Evolutionary conservation across 2,797 vertebrate genomes (phyloP), one percentile per base, ranked within the genome.

Genomic region (Siniperca scherzeri): DNA sequence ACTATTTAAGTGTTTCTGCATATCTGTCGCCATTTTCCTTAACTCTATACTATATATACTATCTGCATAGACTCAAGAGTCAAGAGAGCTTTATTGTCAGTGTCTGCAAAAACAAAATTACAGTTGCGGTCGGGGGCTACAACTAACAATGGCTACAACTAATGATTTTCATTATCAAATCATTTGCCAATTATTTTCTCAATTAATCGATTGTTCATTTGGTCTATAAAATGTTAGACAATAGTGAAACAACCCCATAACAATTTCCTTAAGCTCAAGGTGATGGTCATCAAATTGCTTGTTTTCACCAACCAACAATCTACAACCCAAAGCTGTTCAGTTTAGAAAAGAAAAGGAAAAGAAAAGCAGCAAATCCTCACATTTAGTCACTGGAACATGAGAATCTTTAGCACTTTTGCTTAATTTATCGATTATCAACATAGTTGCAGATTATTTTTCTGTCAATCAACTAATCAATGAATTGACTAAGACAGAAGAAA

Each of bases 11-110:
- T 53, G 30, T 48, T n/a, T 56, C 25, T 78, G 76, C 64, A 65
- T 60, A 67, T 66, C 30, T 78, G 74, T 88, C 4, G 7, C 10
- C 17, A 27, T 74, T 83, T 89, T 59, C 17, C 27, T 60, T 59
- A 40, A 68, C 44, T 68, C n/a, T 64, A 13, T 42, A 42, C 22
- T 3, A 56, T 22, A 44, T 59, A 27, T 3, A 36, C 46, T 59
- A 59, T 46, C 53, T 44, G 19, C 12, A 30, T 8, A 21, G n/a
- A 62, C 55, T 76, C 7, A 19, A 53, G 22, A 74, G 70, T 66
- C n/a, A 60, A 59, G 13, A 48, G 21, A 65, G 74, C 14, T 80
- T 75, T 72, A 72, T 22, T 82, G 62, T 59, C 17, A 62, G n/a
- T 30, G 42, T 64, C 61, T 53, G 13, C 33, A 80, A 56, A 22